Base-by-base conservation (phyloP, 2,113 vertebrate genomes). In the Fulica atra region DNA sequence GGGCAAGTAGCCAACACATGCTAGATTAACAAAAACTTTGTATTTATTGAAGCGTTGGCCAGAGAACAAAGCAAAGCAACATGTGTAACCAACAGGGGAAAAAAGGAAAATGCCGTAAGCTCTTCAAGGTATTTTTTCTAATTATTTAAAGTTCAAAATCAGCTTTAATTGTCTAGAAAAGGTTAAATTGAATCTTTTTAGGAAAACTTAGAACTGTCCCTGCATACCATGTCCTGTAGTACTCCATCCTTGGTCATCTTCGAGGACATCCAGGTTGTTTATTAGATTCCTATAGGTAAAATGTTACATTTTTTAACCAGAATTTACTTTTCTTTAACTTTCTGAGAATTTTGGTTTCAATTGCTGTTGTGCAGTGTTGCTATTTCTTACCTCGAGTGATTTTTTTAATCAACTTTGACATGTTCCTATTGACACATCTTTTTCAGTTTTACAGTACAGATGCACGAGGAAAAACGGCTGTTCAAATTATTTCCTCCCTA, bases 401-500 rank as follows among this genome's bases (percentile, higher is more conserved):
- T 80, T 93, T 56, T 44, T 48, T 71, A 60, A 48, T 48, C 70
- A 60, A 71, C 57, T 68, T 42, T 80, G 69, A 69, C 71, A 73
- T 56, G 42, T 94, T 95, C 79, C 61, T 88, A 24, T 66, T 90
- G 83, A 42, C 57, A 79, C 68, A 13, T 59, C 53, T 88, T 54
- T 73, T 76, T 88, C 70, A 87, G 57, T 94, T 94, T 63, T 59
- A 70, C 46, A 64, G 87, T 95, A 72, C 71, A 92, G 90, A 88
- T 92, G 79, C 66, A 1, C 50, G 74, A 88, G 29, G 31, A 60
- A 88, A 70, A 88, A 81, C 86, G 68, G 35, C 54, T 76, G 65
- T 85, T 51, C n/a, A 91, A 90, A 71, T 51, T 7, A 57, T 89
- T 82, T 81, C 42, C 29, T 63, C 63, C 70, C 59, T 59, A 13